These are phyloP conservation scores for Gasterosteus nipponicus DNA, from an alignment of 2,113 vertebrate genomes.

Conservation along the genomic window DNA sequence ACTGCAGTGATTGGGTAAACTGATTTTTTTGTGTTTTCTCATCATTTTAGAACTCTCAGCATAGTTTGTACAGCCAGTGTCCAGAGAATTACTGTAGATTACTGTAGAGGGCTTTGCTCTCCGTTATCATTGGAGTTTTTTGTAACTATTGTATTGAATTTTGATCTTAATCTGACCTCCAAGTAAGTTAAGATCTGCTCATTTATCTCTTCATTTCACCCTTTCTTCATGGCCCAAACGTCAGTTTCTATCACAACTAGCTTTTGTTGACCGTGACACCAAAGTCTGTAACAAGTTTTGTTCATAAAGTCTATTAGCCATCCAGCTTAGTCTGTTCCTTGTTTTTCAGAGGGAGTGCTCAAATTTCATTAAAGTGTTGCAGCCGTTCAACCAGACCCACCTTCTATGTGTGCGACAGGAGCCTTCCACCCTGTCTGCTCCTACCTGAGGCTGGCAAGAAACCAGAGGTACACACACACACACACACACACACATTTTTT, in stretches of 20 bases:
- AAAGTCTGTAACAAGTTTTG: background rate
- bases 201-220: constrained; percentile 5
- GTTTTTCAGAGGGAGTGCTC: constrained; percentile 93
- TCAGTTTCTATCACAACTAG: background rate
- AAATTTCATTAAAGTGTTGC: constrained; percentile 96
- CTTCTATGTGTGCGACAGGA: constrained; percentile 93
- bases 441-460: constrained; percentile 93
- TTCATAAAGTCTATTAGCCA: background rate
- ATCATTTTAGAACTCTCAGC: background rate
- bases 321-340: background rate
- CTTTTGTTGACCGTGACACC: background rate
- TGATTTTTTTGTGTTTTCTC: too few relatives aligned
- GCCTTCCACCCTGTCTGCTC: constrained; percentile 97
- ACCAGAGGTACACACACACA: constrained; percentile 85
- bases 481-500: background rate
- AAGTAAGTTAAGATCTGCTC: background rate
- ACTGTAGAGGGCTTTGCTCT: constrained; percentile 15
- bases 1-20: background rate
- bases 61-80: background rate
- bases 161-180: constrained; percentile 10
- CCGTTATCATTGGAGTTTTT: constrained; percentile 5
- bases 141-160: constrained; percentile 9
- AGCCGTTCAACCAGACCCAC: constrained; percentile 94
- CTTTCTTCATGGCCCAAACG: constrained; percentile 22
- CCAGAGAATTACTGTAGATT: constrained; percentile 29